Evolutionary conservation across 92 coral and sea anemone genomes (phyloP).

Genomic region (Heliopora coerulea): DNA sequence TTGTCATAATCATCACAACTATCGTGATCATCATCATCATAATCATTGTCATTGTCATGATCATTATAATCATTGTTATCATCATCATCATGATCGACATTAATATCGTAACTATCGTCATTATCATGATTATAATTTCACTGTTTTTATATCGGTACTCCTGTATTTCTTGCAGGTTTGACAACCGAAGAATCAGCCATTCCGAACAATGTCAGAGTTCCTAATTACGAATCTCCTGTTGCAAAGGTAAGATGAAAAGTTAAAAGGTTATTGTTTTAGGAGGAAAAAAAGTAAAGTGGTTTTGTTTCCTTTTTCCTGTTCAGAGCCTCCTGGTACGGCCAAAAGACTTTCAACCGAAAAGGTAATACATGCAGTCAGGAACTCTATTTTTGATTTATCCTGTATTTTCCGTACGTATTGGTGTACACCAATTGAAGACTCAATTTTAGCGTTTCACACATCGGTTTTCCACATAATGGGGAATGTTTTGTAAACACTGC

Average conservation of each 20-base stretch:
- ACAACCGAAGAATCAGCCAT: constrained; percentile 42
- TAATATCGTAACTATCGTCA: neutral
- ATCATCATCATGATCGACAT: neutral
- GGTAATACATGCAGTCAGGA: constrained; percentile 45
- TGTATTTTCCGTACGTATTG: too few relatives aligned
- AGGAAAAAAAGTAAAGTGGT: neutral
- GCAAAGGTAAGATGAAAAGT: constrained; percentile 7
- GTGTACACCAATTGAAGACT: too few relatives aligned
- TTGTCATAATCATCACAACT: too few relatives aligned
- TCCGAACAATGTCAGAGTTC: constrained; percentile 30
- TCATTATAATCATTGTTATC: neutral
- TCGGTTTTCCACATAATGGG: too few relatives aligned
- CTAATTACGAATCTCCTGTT: constrained; percentile 28
- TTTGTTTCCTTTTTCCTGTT: constrained; percentile 21
- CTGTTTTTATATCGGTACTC: neutral
- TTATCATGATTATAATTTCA: too few relatives aligned
- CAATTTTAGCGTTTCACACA: too few relatives aligned
- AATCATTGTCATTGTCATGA: too few relatives aligned
- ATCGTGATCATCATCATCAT: too few relatives aligned
- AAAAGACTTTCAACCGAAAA: constrained; percentile 66
- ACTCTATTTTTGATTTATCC: neutral
- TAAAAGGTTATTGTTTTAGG: neutral
- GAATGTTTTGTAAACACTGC: too few relatives aligned
- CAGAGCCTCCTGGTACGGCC: constrained; percentile 87
- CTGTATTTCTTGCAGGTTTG: constrained; percentile 8